Evolutionary conservation across 2,797 vertebrate species (phyloP).

Genomic region (Paedocypris micromegethes): DNA sequence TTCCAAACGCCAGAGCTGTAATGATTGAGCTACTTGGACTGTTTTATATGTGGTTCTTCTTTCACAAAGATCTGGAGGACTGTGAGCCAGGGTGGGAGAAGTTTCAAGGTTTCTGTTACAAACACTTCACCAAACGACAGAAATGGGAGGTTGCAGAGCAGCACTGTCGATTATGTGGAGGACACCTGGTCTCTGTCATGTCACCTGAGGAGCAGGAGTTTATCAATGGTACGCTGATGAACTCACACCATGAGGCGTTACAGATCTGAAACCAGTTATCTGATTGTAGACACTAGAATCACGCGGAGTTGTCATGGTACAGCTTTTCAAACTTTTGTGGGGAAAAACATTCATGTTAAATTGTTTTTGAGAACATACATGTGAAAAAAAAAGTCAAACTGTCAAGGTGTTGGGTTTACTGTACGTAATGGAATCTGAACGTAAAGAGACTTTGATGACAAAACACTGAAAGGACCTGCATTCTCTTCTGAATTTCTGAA

Average conservation of each 20-base stretch:
- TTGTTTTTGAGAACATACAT: not conserved
- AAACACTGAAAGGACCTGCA: slow-evolving; percentile 12
- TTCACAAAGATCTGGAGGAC: slow-evolving; percentile 67
- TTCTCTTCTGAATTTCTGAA: not conserved
- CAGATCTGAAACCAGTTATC: no score
- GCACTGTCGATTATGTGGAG: slow-evolving; percentile 77
- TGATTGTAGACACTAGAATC: no score
- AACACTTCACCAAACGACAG: slow-evolving; percentile 76
- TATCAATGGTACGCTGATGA: slow-evolving; percentile 74
- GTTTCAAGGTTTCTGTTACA: slow-evolving; percentile 89
- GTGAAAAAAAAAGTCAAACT: not conserved
- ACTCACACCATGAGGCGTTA: no score
- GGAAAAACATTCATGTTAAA: not conserved
- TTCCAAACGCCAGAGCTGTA: no score
- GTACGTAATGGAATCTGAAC: slow-evolving; percentile 12
- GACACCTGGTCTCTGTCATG: slow-evolving; percentile 83
- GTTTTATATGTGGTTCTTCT: not conserved
- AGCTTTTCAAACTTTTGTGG: no score
- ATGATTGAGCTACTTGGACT: not conserved
- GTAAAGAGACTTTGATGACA: slow-evolving; percentile 19
- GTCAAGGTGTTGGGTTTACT: slow-evolving; percentile 2
- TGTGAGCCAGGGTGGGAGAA: slow-evolving; percentile 84
- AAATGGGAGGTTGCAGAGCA: slow-evolving; percentile 90
- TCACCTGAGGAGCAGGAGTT: slow-evolving; percentile 87
- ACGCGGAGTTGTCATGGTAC: no score